Base-by-base conservation (phyloP, 2,113 vertebrate species). In the Mellivora capensis region DNA sequence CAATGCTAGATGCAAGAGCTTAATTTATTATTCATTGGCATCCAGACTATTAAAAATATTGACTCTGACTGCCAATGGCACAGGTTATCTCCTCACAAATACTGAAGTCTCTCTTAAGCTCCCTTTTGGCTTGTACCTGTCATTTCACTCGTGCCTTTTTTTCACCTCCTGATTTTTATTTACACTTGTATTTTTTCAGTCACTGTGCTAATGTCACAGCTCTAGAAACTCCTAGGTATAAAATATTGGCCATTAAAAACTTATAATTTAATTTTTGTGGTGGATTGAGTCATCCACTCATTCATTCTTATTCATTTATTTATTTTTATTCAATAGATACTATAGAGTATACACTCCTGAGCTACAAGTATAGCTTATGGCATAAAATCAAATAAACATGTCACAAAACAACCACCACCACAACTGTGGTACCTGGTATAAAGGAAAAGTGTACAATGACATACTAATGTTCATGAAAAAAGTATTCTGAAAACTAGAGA, bases 181-280 rank as follows among this genome's bases (percentile, higher is more conserved):
- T n/a, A 11, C 20, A 86, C 93, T 93, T 82, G 14, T 77, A 49
- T 97, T 79, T 96, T 80, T 96, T 86, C n/a, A 37, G 74, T 54
- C 14, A n/a, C 23, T 74, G 13, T 86, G n/a, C n/a, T 39, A 52
- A 69, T 39, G 4, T 8, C 61, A 88, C 82, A 29, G 8, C 27
- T 96, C 94, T 37, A 85, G 69, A 61, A 74, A 87, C 13, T 8
- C 34, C 17, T 39, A 64, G 42, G 6, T 86, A 86, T 52, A 79
- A 93, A 85, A 4, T 34, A 59, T 2, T 89, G 25, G 15, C 4
- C 79, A 91, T 77, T 85, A 93, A 86, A 97, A 89, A 23, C 34
- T 23, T 87, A 62, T 39, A 0, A 29, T 86, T 86, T 96, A 52
- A 91, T 49, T 91, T 80, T 67, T 69, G 11, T 90, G 42, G 20